Evolutionary conservation across 2,888 invertebrate species (phyloP), one percentile per base, ranked within the genome.

Genomic region (Pachymerium ferrugineum): DNA sequence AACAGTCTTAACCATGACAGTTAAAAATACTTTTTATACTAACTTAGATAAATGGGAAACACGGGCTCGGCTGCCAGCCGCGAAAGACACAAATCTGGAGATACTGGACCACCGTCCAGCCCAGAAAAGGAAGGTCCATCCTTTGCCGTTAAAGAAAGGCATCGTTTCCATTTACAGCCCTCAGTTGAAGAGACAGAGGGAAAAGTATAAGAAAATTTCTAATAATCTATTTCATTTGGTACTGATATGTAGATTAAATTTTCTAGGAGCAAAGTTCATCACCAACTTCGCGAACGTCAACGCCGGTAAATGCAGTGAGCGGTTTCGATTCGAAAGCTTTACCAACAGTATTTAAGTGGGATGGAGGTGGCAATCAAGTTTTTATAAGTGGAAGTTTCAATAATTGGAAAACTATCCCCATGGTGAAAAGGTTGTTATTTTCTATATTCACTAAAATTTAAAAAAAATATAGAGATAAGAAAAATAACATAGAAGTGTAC

Each of bases 261-360:
- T n/a, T n/a, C n/a, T n/a, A n/a, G n/a, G n/a, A n/a, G n/a, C n/a
- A n/a, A n/a, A n/a, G n/a, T n/a, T n/a, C n/a, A n/a, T n/a, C n/a
- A n/a, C n/a, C n/a, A n/a, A n/a, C 25, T 25, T 22, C 62, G 28
- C 12, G 25, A 28, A 25, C 12, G n/a, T 10, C 8, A 25, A 25
- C 19, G 25, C 89, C 90, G 79, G 91, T 91, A 47, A 87, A 89
- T 73, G 77, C 89, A 0, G 90, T 86, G 75, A 87, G 85, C 76
- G 87, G 86, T 82, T 83, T 85, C 70, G 87, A 88, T 74, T 86
- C 86, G 75, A 88, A 90, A 84, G 89, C 90, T 31, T 82, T 92
- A 77, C 97, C 97, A 1, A 97, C 97, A 73, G 96, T 97, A 54
- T 93, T 97, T 81, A 94, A 96, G 82, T 97, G 97, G 97, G 95